Evolutionary conservation across 2,113 vertebrate genomes (phyloP).

Genomic region (Ellobius talpinus): DNA sequence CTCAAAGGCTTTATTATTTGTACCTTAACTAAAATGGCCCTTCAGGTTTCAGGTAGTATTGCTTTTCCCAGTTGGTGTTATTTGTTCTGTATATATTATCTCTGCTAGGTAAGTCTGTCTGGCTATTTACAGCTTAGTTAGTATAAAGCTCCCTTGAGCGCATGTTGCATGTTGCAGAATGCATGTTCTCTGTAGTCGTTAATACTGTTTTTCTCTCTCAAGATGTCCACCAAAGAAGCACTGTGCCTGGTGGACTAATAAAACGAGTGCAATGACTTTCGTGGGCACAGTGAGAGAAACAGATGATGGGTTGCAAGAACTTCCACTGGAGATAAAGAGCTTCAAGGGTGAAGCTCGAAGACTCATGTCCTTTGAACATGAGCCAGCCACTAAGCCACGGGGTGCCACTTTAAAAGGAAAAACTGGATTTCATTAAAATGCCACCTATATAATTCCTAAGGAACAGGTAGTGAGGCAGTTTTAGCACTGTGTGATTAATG

Average conservation of each 20-base stretch:
- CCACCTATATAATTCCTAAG: background rate
- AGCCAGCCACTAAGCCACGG: background rate
- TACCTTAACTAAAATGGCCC: background rate
- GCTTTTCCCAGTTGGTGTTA: background rate
- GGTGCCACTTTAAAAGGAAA: background rate
- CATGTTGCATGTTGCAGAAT: background rate
- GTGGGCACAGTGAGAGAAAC: background rate
- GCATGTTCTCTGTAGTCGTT: background rate
- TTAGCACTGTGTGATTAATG: background rate
- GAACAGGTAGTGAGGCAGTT: background rate
- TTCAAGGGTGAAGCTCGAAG: background rate
- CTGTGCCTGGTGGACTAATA: background rate
- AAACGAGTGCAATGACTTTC: background rate
- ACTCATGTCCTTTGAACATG: background rate
- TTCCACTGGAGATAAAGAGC: background rate
- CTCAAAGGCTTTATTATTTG: background rate
- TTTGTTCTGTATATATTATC: background rate
- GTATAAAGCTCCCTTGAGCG: background rate
- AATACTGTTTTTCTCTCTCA: background rate
- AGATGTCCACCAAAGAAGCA: background rate
- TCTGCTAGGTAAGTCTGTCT: background rate
- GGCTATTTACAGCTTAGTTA: conserved; percentile 7
- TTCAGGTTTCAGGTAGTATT: background rate
- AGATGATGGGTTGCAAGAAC: background rate
- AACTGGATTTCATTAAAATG: background rate